These are phyloP conservation scores for Phengaris arion DNA, from an alignment of 2,888 invertebrate genomes.

Conservation along the genomic window DNA sequence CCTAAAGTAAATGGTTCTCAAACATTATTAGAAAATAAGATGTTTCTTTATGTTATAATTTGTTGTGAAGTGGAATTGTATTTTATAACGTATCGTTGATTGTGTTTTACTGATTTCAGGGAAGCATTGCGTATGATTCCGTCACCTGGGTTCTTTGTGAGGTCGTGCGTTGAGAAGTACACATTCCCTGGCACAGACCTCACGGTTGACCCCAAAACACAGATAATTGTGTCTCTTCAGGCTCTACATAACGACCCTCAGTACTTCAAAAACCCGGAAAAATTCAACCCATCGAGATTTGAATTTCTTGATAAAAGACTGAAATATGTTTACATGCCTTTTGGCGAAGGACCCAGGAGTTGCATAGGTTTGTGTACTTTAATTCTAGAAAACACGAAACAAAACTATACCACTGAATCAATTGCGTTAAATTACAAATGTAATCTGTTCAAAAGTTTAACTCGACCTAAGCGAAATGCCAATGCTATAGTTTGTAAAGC, in stretches of 20 bases:
- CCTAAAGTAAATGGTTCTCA: constrained; percentile 15
- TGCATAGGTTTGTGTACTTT: constrained; percentile 5
- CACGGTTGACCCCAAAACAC: constrained; percentile 59
- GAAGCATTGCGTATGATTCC: constrained; percentile 70
- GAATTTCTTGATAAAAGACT: constrained; percentile 51
- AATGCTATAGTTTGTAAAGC: too few relatives aligned
- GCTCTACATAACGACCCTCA: constrained; percentile 64
- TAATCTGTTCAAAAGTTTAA: too few relatives aligned
- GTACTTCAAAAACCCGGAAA: constrained; percentile 60
- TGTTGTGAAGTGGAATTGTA: neutral
- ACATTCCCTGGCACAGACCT: constrained; percentile 63
- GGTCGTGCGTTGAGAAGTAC: constrained; percentile 60
- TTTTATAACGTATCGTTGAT: neutral
- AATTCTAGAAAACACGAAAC: too few relatives aligned
- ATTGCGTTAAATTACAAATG: too few relatives aligned
- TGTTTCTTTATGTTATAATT: too few relatives aligned
- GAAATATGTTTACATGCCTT: constrained; percentile 49
- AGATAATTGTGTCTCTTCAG: constrained; percentile 62
- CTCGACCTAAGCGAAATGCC: too few relatives aligned
- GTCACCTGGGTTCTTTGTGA: constrained; percentile 60
- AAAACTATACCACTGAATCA: too few relatives aligned
- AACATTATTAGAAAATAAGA: too few relatives aligned
- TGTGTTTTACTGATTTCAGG: constrained; percentile 4
- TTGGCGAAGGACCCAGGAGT: constrained; percentile 18
- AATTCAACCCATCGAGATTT: constrained; percentile 65